Conservation (phyloP, 2,888 invertebrate genomes). For the Macaria notata region DNA sequence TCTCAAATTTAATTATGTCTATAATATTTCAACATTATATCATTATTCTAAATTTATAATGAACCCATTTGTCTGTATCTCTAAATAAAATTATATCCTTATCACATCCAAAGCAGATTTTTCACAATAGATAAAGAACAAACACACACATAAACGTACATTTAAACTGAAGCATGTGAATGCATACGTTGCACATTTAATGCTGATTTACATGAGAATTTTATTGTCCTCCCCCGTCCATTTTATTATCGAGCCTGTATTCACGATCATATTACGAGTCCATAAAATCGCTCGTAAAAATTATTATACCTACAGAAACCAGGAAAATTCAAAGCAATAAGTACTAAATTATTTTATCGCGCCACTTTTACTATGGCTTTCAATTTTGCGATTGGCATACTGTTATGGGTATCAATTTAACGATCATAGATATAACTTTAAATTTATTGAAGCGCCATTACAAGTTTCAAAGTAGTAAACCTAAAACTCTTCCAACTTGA, state of each 20-base stretch:
- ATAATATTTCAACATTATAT: too few species aligned
- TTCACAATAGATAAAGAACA: too few species aligned
- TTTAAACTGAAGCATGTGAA: too few species aligned
- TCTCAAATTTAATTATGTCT: too few species aligned
- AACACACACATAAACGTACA: too few species aligned
- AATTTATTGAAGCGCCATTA: constrained; percentile 19
- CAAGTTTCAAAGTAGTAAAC: constrained; percentile 22
- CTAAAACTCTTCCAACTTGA: constrained; percentile 18
- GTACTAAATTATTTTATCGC: constrained; percentile 4
- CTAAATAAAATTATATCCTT: too few species aligned
- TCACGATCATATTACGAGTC: not conserved
- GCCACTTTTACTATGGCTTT: constrained; percentile 16
- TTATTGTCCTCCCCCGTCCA: too few species aligned
- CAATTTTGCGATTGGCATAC: constrained; percentile 22
- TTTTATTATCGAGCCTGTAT: not conserved
- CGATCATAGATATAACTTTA: constrained; percentile 15
- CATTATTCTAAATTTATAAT: too few species aligned
- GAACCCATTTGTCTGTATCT: too few species aligned
- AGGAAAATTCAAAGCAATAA: constrained; percentile 4
- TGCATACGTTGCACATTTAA: too few species aligned
- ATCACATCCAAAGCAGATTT: too few species aligned
- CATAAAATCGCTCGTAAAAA: not conserved
- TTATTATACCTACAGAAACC: not conserved
- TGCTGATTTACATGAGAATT: too few species aligned
- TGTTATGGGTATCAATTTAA: constrained; percentile 22